Conservation (phyloP, 2,797 vertebrate species). For the Ptychobarbus kaznakovi region DNA sequence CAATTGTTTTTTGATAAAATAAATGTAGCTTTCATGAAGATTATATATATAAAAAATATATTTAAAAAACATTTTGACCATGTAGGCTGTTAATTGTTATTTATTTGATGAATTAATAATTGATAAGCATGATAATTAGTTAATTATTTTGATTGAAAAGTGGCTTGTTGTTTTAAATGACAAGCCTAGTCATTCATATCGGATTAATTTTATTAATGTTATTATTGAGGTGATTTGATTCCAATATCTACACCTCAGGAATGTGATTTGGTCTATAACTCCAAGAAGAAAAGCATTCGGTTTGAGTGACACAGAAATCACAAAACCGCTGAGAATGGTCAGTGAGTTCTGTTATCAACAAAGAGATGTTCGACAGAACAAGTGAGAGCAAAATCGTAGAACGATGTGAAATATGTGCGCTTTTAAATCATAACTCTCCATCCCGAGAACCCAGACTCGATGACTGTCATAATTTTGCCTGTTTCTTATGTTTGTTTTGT, state of each 20-base stretch:
- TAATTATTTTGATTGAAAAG: not conserved
- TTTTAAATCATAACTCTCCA: slow-evolving; percentile 9
- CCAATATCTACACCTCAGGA: not conserved
- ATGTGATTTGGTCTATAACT: not conserved
- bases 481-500: slow-evolving; percentile 36
- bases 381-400: slow-evolving; percentile 3
- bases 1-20: no score
- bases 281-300: not conserved
- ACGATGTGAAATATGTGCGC: not conserved
- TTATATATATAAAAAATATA: no score
- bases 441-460: slow-evolving; percentile 12
- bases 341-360: slow-evolving; percentile 23
- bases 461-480: slow-evolving; percentile 22
- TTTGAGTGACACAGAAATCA: slow-evolving; percentile 6
- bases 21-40: not conserved
- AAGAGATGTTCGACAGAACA: slow-evolving; percentile 6
- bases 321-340: not conserved
- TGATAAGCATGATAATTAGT: not conserved
- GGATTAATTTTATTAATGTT: not conserved
- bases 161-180: not conserved
- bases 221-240: not conserved
- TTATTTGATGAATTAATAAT: no score
- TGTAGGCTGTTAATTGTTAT: not conserved
- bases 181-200: not conserved
- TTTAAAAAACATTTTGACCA: no score